Evolutionary conservation across 2,113 vertebrate species (phyloP).

Genomic region (Symphodus melops): DNA sequence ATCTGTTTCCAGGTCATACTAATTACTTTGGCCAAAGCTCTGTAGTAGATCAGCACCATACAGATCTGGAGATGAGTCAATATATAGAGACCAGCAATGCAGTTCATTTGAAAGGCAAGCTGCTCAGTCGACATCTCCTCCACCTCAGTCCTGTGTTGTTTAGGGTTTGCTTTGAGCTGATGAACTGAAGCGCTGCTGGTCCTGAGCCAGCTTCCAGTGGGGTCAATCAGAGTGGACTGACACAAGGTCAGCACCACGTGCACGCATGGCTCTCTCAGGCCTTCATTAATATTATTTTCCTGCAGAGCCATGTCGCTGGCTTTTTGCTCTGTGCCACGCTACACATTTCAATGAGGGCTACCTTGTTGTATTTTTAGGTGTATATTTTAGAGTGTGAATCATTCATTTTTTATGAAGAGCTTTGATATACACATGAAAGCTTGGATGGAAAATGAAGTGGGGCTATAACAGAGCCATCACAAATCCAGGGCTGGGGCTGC

Average conservation of each 20-base stretch:
- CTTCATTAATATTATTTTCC: constrained; percentile 59
- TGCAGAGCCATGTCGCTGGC: constrained; percentile 11
- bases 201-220: constrained; percentile 35
- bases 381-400: constrained; percentile 28
- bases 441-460: constrained; percentile 24
- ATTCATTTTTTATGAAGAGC: constrained; percentile 44
- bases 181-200: constrained; percentile 15
- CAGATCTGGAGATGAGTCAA: not conserved
- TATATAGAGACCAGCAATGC: not conserved
- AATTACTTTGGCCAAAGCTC: not conserved
- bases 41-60: not conserved
- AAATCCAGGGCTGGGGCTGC: not conserved
- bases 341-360: constrained; percentile 42
- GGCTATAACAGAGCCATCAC: constrained; percentile 9
- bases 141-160: not conserved
- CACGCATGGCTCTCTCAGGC: constrained; percentile 29
- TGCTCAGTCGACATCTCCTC: constrained; percentile 8
- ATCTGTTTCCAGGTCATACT: not conserved
- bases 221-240: constrained; percentile 51
- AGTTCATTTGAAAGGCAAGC: not conserved
- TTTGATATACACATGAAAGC: constrained; percentile 45
- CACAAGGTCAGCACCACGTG: constrained; percentile 20
- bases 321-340: constrained; percentile 27
- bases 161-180: constrained; percentile 19
- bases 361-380: constrained; percentile 22